Evolutionary conservation across 2,888 invertebrate species (phyloP).

Genomic region (Acanthacorydalis orientalis): DNA sequence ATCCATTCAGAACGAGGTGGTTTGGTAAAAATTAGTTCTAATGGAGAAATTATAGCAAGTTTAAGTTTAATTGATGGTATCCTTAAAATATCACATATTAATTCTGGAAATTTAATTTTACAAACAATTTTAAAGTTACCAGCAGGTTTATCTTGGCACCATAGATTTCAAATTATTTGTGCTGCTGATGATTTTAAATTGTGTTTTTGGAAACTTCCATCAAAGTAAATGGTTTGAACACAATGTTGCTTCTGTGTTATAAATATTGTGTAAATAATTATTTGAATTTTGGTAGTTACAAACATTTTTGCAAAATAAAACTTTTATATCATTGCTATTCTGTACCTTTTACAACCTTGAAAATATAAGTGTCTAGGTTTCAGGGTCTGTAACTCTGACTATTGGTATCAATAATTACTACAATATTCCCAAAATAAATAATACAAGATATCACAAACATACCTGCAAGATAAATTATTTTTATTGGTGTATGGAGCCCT

Average conservation of each 20-base stretch:
- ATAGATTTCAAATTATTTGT: slow-evolving; percentile 38
- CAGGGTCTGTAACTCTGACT: too few relatives aligned
- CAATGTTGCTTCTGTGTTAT: neutral
- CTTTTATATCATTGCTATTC: too few relatives aligned
- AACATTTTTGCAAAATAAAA: neutral
- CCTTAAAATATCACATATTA: slow-evolving; percentile 43
- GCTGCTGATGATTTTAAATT: slow-evolving; percentile 40
- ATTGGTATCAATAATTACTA: too few relatives aligned
- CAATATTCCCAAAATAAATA: too few relatives aligned
- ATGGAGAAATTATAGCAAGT: slow-evolving; percentile 46
- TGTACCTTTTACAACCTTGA: too few relatives aligned
- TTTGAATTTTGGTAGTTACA: neutral
- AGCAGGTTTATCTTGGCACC: slow-evolving; percentile 46
- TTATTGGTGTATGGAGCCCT: too few relatives aligned
- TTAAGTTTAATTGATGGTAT: slow-evolving; percentile 47
- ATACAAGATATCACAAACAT: too few relatives aligned
- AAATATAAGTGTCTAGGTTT: too few relatives aligned
- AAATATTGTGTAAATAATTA: too few relatives aligned
- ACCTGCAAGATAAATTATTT: too few relatives aligned
- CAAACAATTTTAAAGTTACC: slow-evolving; percentile 34
- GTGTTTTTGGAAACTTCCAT: slow-evolving; percentile 39
- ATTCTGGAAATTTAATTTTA: slow-evolving; percentile 35
- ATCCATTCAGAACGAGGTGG: slow-evolving; percentile 47
- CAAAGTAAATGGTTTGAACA: slow-evolving; percentile 16
- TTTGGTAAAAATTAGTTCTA: slow-evolving; percentile 39